Evolutionary conservation across 2,113 vertebrate species (phyloP).

Genomic region (Aythya baeri): DNA sequence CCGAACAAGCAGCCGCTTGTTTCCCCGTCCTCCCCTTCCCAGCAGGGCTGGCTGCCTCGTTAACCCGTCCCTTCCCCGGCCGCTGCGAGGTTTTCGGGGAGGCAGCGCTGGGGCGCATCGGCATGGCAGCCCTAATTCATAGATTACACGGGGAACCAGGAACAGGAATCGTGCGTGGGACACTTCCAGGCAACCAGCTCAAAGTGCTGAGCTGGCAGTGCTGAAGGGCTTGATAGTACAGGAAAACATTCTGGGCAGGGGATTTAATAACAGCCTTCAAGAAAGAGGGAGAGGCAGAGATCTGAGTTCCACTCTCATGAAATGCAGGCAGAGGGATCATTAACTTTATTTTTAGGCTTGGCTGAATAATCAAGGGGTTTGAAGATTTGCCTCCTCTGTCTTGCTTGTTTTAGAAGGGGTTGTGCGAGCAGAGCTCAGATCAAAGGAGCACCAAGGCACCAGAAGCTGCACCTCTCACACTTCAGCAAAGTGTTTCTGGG

Average conservation of each 20-base stretch:
- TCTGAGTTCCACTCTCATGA: neutral
- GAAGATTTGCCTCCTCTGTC: neutral
- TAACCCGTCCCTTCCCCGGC: neutral
- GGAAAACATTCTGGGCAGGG: conserved; percentile 2
- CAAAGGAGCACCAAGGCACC: neutral
- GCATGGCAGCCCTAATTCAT: neutral
- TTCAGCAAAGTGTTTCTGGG: neutral
- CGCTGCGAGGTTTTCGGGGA: neutral
- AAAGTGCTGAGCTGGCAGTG: neutral
- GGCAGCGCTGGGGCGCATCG: neutral
- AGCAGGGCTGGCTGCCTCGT: neutral
- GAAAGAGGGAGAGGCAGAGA: neutral
- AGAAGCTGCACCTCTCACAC: neutral
- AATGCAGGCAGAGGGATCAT: conserved; percentile 19
- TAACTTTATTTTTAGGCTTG: conserved; percentile 66
- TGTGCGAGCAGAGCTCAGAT: neutral
- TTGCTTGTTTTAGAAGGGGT: neutral
- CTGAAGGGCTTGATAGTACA: neutral
- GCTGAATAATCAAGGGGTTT: conserved; percentile 14
- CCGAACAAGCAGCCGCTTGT: conserved; percentile 52
- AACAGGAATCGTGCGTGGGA: neutral
- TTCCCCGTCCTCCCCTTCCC: neutral
- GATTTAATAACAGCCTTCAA: conserved; percentile 48
- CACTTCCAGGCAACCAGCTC: neutral
- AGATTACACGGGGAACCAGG: neutral